Base-by-base conservation (phyloP, 1,140 invertebrate genomes). In the Zelostemma sp. region DNA sequence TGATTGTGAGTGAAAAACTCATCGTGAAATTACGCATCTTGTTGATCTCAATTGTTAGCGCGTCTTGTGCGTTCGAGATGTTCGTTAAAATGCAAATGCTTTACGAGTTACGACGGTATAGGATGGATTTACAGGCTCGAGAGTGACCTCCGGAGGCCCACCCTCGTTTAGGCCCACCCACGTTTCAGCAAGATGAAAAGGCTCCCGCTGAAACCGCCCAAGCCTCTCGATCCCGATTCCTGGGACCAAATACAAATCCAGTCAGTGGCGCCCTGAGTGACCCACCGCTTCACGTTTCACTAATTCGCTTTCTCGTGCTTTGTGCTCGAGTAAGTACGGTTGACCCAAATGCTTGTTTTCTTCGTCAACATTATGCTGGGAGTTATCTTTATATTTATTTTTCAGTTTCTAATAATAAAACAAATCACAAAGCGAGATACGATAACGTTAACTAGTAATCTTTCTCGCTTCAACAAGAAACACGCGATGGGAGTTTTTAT, bases 61-160 rank as follows among this genome's bases (percentile, higher is more conserved):
- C n/a, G n/a, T n/a, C n/a, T n/a, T n/a, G n/a, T n/a, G n/a, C n/a
- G n/a, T n/a, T n/a, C n/a, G n/a, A 14, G 46, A 49, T 57, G 21
- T 58, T 49, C 43, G 51, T 54, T 21, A 43, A 50, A 45, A 56
- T 28, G 14, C 6, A 50, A 64, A 17, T 55, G 59, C 60, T 69
- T 48, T 43, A 46, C 56, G 53, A 45, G 51, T n/a, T n/a, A n/a
- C n/a, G n/a, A n/a, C n/a, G 49, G 61, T 58, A 54, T 65, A 45
- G 57, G 58, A 12, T 61, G 47, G 19, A 69, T 61, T 67, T 63
- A 62, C 56, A 56, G 41, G 62, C 49, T 45, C 19, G 31, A 63
- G 61, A 70, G 38, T 62, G 59, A 19, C 56, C 64, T 60, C 31
- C 49, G 69, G 74, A 68, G 73, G 75, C 75, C 80, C 76, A 82